Conservation (phyloP, 2,797 vertebrate species). For the Molossus molossus region DNA sequence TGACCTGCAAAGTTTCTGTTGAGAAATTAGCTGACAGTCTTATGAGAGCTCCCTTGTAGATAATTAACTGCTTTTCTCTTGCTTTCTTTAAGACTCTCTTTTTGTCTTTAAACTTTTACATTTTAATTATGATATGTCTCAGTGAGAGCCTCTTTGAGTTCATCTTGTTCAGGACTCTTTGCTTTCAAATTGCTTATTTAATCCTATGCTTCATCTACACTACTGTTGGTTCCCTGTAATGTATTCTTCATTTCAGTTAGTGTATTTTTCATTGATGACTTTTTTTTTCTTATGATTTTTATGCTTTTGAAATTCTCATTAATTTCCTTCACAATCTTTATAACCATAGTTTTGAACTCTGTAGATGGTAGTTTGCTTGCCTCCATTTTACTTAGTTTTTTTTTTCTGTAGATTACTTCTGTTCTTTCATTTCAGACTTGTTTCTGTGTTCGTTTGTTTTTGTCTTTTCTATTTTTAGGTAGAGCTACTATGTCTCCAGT, state of each 20-base stretch:
- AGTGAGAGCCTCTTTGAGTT: neutral
- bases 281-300: neutral
- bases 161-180: neutral
- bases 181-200: too few relatives aligned
- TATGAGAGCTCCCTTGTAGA: neutral
- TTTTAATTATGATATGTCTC: neutral
- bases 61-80: neutral
- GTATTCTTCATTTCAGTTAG: too few relatives aligned
- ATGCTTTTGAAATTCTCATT: neutral
- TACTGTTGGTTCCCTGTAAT: too few relatives aligned
- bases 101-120: neutral
- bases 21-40: neutral
- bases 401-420: neutral
- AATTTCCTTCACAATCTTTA: neutral
- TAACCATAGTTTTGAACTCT: neutral
- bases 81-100: neutral
- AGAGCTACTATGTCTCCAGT: neutral
- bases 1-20: neutral
- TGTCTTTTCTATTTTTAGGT: neutral
- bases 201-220: too few relatives aligned
- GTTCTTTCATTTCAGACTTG: neutral
- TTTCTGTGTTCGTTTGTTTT: neutral
- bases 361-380: neutral
- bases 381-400: neutral
- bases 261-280: neutral